Evolutionary conservation across 1,140 invertebrate genomes (phyloP).

Genomic region (Eciton burchellii): DNA sequence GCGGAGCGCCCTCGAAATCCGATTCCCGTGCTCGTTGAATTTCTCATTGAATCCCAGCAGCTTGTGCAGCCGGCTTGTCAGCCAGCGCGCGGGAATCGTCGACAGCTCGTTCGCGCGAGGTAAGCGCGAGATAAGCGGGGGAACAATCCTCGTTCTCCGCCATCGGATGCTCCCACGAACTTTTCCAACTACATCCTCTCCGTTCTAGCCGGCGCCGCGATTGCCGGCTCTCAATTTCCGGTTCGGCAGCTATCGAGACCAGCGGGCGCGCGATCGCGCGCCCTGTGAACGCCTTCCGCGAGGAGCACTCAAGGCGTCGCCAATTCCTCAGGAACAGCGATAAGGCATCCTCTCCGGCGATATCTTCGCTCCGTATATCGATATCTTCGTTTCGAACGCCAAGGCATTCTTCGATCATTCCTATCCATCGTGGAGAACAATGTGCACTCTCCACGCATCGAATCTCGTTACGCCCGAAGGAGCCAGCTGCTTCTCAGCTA

Average conservation of each 20-base stretch:
- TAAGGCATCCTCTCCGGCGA: conserved; percentile 23
- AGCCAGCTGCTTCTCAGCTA: too few relatives aligned
- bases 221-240: conserved; percentile 67
- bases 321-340: conserved; percentile 61
- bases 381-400: conserved; percentile 36
- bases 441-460: too few relatives aligned
- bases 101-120: neutral
- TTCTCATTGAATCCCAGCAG: conserved; percentile 17
- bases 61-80: conserved; percentile 2
- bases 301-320: conserved; percentile 65
- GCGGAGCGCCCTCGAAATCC: conserved; percentile 8
- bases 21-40: conserved; percentile 26
- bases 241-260: conserved; percentile 12
- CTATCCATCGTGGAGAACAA: conserved; percentile 2
- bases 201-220: conserved; percentile 20
- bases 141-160: conserved; percentile 36
- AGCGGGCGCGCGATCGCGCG: conserved; percentile 10
- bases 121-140: conserved; percentile 45
- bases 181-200: conserved; percentile 48
- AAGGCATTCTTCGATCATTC: neutral
- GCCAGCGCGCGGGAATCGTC: neutral
- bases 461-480: too few relatives aligned
- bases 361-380: conserved; percentile 47
- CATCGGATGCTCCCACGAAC: conserved; percentile 39
- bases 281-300: conserved; percentile 32